Evolutionary conservation across 2,797 vertebrate species (phyloP).

Genomic region (Lagocephalus sceleratus): DNA sequence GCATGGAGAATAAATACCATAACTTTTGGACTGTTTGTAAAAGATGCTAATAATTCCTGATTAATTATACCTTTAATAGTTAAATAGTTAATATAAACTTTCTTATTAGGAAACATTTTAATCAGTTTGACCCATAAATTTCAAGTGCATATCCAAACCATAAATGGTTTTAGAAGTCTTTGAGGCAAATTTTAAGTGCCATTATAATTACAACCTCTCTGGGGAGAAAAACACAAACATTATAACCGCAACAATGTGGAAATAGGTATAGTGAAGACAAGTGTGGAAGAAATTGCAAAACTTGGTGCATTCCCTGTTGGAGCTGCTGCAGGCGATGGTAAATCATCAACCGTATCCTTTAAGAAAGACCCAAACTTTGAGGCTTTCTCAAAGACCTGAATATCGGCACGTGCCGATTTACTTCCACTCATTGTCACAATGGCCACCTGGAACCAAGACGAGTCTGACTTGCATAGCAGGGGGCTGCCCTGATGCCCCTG

Average conservation of each 20-base stretch:
- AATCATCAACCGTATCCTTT: constrained; percentile 33
- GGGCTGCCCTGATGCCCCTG: constrained; percentile 42
- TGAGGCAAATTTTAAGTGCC: constrained; percentile 8
- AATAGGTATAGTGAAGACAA: constrained; percentile 15
- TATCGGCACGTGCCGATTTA: constrained; percentile 13
- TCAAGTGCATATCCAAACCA: constrained; percentile 8
- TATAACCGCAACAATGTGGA: constrained; percentile 9
- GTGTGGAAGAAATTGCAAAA: constrained; percentile 10
- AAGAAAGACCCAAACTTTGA: constrained; percentile 42
- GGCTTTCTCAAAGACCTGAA: constrained; percentile 41
- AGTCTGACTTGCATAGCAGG: constrained; percentile 48
- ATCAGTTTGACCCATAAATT: constrained; percentile 2
- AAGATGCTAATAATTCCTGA: background rate
- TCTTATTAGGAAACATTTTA: background rate
- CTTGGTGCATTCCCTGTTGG: constrained; percentile 15
- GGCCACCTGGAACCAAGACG: constrained; percentile 53
- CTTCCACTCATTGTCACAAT: constrained; percentile 16
- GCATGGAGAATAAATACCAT: constrained; percentile 1
- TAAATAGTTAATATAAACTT: constrained; percentile 10
- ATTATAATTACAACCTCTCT: background rate
- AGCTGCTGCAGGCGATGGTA: constrained; percentile 18
- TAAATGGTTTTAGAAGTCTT: background rate
- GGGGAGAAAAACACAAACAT: background rate
- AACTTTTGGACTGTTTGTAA: background rate
- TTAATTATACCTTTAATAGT: background rate